These are phyloP conservation scores for Pinctada fucata DNA, from an alignment of 2,888 invertebrate species.

Conservation along the genomic window DNA sequence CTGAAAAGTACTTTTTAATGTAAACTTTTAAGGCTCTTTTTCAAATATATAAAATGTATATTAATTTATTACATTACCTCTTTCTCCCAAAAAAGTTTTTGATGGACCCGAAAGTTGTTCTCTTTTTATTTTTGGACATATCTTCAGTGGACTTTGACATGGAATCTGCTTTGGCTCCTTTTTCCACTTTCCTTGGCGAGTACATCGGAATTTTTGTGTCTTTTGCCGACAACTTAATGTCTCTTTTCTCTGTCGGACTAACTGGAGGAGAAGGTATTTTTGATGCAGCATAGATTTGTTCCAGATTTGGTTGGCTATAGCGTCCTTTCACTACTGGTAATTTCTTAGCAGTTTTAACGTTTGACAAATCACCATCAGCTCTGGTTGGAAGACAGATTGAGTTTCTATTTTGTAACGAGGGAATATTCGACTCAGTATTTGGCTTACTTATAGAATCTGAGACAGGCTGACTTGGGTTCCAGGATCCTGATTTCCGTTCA, in stretches of 20 bases:
- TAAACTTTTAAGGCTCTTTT: too few relatives aligned
- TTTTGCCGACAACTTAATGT: conserved; percentile 32
- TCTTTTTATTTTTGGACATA: conserved; percentile 59
- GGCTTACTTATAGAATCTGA: background rate
- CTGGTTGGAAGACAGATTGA: background rate
- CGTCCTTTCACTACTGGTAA: conserved; percentile 30
- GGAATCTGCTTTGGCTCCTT: conserved; percentile 29
- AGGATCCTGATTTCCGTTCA: background rate
- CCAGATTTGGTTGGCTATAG: conserved; percentile 38
- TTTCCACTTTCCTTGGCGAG: conserved; percentile 42
- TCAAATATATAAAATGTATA: too few relatives aligned
- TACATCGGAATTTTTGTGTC: conserved; percentile 59
- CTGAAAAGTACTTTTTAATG: too few relatives aligned
- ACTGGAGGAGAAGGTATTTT: conserved; percentile 34
- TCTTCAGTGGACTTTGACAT: conserved; percentile 58
- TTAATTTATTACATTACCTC: conserved; percentile 63
- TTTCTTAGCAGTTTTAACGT: conserved; percentile 24
- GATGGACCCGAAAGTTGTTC: conserved; percentile 70
- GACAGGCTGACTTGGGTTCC: background rate
- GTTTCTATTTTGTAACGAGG: conserved; percentile 19
- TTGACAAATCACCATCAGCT: background rate
- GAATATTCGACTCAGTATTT: background rate
- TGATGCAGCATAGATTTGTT: conserved; percentile 27
- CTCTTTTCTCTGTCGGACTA: conserved; percentile 32
- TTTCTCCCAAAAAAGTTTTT: conserved; percentile 76